A percentile compares a stretch with the other conserved stretches of the same genome.
Conservation (phyloP, 2,797 vertebrate species). For the Epinephelus coioides region DNA sequence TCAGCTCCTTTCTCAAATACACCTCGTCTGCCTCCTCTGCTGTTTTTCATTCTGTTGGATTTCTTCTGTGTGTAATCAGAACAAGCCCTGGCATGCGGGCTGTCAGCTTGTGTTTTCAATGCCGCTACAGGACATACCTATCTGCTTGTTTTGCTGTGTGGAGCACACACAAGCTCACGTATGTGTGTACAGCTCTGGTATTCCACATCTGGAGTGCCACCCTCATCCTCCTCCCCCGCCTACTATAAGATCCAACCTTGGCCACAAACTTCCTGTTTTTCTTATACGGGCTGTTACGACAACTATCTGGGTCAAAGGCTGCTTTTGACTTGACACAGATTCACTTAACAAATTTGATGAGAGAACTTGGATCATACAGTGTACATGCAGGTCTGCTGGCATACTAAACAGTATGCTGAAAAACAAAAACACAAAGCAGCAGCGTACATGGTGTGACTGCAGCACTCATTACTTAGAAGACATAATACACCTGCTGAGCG, state of each 20-base stretch:
- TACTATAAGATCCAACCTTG: slow-evolving; percentile 55
- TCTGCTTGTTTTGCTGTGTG: slow-evolving; percentile 18
- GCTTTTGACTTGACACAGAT: not conserved
- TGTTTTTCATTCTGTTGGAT: slow-evolving; percentile 11
- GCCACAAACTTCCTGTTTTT: slow-evolving; percentile 78
- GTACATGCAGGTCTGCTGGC: not conserved
- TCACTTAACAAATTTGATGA: not conserved
- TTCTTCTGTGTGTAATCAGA: slow-evolving; percentile 31
- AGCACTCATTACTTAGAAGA: slow-evolving; percentile 32
- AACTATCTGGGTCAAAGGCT: slow-evolving; percentile 18
- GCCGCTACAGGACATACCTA: slow-evolving; percentile 22
- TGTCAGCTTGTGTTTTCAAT: slow-evolving; percentile 28
- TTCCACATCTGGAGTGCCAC: slow-evolving; percentile 71
- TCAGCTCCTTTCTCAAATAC: slow-evolving; percentile 2
- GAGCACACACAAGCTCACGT: slow-evolving; percentile 41
- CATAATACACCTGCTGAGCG: slow-evolving; percentile 43
- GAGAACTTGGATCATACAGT: not conserved
- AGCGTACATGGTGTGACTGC: not conserved
- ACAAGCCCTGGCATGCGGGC: slow-evolving; percentile 63
- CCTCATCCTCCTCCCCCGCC: slow-evolving; percentile 36
- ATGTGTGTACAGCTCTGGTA: slow-evolving; percentile 69
- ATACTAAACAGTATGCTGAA: slow-evolving; percentile 5
- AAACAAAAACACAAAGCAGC: slow-evolving; percentile 15
- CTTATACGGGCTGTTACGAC: slow-evolving; percentile 21
- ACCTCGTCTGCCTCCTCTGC: not conserved